These are phyloP conservation scores for Pseudochirops corinnae DNA, from an alignment of 2,797 vertebrate species.

Conservation along the genomic window DNA sequence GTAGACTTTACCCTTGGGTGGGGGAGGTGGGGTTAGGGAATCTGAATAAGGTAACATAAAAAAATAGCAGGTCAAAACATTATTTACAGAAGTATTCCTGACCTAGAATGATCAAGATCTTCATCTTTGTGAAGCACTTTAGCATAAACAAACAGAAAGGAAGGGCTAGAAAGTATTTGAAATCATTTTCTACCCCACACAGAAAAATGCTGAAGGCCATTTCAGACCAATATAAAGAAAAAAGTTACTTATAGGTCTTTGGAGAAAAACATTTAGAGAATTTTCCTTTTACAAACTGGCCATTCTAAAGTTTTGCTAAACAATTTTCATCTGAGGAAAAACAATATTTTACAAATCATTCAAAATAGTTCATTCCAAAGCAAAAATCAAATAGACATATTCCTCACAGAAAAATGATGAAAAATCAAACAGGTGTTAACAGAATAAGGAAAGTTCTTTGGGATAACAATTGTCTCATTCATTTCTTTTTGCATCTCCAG, in stretches of 20 bases:
- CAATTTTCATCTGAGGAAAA: not conserved
- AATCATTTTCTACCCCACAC: not conserved
- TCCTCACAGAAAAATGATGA: not conserved
- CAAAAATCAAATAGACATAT: not conserved
- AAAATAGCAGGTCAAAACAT: not conserved
- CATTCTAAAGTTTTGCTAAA: not conserved
- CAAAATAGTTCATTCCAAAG: not conserved
- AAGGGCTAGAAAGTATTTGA: not conserved
- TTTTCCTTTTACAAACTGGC: not conserved
- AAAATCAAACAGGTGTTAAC: not conserved
- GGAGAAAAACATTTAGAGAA: not conserved
- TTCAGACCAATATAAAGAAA: not conserved
- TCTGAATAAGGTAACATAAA: not conserved
- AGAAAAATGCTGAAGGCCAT: not conserved
- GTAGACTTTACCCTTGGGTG: not conserved
- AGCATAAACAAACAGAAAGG: not conserved
- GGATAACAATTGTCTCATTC: not conserved
- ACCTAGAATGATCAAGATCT: not conserved
- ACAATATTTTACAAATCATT: not conserved
- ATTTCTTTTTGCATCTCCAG: not conserved
- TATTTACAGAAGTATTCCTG: not conserved
- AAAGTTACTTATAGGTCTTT: not conserved
- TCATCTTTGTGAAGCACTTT: not conserved
- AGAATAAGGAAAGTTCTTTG: not conserved
- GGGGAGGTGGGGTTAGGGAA: not conserved